These are phyloP conservation scores for Streptopelia turtur DNA, from an alignment of 2,797 vertebrate genomes.

Conservation along the genomic window DNA sequence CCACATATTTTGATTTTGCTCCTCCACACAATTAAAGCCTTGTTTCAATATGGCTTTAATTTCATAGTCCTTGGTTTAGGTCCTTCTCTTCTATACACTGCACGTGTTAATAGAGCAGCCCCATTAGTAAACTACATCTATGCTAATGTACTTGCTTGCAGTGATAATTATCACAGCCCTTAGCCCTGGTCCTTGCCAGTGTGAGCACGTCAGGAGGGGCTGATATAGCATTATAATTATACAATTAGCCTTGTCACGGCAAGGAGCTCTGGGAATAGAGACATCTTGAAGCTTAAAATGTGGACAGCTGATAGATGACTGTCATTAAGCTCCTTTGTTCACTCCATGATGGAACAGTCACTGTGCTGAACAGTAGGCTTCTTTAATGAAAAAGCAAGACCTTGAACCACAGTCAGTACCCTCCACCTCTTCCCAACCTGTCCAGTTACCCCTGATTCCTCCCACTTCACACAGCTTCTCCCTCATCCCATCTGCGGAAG, in stretches of 20 bases:
- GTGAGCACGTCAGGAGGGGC: slow-evolving; percentile 34
- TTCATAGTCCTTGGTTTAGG: slow-evolving; percentile 49
- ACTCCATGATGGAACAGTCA: slow-evolving; percentile 72
- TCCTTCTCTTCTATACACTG: background rate
- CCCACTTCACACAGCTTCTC: background rate
- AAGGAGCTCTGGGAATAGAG: slow-evolving; percentile 65
- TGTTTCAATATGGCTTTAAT: slow-evolving; percentile 42
- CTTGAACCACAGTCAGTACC: slow-evolving; percentile 59
- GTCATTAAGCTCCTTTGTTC: slow-evolving; percentile 87
- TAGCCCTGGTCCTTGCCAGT: slow-evolving; percentile 49
- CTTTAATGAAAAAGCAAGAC: slow-evolving; percentile 60
- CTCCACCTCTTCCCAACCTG: slow-evolving; percentile 4
- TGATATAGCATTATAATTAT: slow-evolving; percentile 63
- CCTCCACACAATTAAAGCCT: background rate
- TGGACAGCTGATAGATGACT: slow-evolving; percentile 86
- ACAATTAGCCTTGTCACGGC: slow-evolving; percentile 77
- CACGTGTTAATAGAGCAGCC: slow-evolving; percentile 26
- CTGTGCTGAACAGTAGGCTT: slow-evolving; percentile 21
- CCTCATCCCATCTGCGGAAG: slow-evolving; percentile 24
- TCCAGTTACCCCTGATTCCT: background rate
- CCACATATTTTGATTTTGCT: background rate
- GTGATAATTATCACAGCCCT: slow-evolving; percentile 60
- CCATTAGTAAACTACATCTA: slow-evolving; percentile 65
- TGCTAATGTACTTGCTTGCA: slow-evolving; percentile 71
- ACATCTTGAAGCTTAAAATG: slow-evolving; percentile 58